Base-by-base conservation (phyloP, 2,113 vertebrate species). In the Myotis davidii region DNA sequence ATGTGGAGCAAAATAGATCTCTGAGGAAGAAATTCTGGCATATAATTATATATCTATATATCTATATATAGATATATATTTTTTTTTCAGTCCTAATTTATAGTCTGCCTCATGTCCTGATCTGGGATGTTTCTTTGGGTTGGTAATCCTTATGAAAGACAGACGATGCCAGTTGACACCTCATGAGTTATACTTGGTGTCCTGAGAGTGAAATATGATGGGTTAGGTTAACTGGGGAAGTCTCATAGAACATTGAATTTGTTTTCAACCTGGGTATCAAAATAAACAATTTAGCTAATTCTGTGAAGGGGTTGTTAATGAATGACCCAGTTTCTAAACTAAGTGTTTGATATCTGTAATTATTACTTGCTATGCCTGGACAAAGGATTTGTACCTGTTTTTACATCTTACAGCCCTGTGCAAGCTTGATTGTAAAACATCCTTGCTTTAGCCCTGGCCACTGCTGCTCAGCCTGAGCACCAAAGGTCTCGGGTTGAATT, bases 241-340 rank as follows among this genome's bases (percentile, higher is more conserved):
- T 5, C 25, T 79, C 39, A 21, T 54, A 54, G 34, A 42, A 42
- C 42, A 83, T 39, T 54, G 9, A 9, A 52, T 6, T 91, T 83
- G 52, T 69, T 90, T 87, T 74, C 25, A 61, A 52, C 18, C 14
- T 85, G 67, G 29, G 27, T 67, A 20, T 90, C 6, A 70, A 54
- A 92, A 82, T 65, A 83, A 56, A 13, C 8, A 56, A 11, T 32
- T 9, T 20, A 45, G 42, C 42, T 61, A 67, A 39, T 95, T 89
- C 32, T 88, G 17, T 65, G 17, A 92, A 64, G n/a, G n/a, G 48
- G 5, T 13, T 84, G 9, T 56, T 85, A 72, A 81, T 27, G 14
- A 88, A 82, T 85, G 52, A 73, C 5, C 27, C 54, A 77, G 5
- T 79, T 96, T 91, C 70, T 78, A 82, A 96, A 82, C 34, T 69